Evolutionary conservation across 2,113 vertebrate genomes (phyloP).

Genomic region (Oxyruncus cristatus): DNA sequence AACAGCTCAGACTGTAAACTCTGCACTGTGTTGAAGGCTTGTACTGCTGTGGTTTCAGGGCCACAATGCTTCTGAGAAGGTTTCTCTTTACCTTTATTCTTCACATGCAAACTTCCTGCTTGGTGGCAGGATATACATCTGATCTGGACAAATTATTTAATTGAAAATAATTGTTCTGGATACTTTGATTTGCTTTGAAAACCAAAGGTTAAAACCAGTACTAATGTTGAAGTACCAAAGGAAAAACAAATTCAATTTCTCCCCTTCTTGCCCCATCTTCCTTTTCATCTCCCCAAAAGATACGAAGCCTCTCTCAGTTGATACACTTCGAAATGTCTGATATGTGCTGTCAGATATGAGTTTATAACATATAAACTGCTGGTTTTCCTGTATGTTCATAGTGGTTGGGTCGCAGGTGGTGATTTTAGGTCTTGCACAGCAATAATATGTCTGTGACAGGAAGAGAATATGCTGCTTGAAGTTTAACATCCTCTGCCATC

Average conservation of each 20-base stretch:
- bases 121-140: background rate
- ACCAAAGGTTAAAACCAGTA: background rate
- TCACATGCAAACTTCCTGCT: background rate
- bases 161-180: background rate
- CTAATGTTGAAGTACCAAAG: fast-evolving
- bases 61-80: background rate
- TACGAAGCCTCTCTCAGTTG: background rate
- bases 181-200: background rate
- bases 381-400: background rate
- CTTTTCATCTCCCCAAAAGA: background rate
- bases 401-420: background rate
- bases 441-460: background rate
- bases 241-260: background rate
- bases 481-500: background rate
- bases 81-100: background rate
- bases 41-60: background rate
- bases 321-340: background rate
- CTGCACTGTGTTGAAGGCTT: background rate
- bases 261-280: background rate
- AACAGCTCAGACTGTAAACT: background rate
- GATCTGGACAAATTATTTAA: background rate
- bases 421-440: background rate
- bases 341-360: background rate
- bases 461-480: background rate
- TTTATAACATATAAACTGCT: background rate